Percentiles rank a stretch among this genome's conserved stretches.
phyloP scores from a whole-genome alignment of 2,888 invertebrate species.

The Seira musarum region DNA sequence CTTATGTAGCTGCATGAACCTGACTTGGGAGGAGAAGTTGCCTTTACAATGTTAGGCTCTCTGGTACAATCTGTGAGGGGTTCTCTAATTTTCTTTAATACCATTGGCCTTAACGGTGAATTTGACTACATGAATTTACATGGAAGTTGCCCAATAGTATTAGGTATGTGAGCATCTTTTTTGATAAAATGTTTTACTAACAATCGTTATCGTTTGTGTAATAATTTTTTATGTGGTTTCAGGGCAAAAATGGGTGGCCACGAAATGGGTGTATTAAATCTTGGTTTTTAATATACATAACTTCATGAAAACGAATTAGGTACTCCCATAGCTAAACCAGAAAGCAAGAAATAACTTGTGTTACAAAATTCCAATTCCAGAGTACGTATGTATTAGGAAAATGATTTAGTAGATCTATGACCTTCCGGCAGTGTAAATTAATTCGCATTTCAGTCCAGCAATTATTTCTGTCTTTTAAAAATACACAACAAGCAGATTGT shows the following conservation, averaged over 20 bases:
- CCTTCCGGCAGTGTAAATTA: too few species aligned
- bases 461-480: too few species aligned
- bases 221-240: conserved; percentile 1
- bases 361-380: too few species aligned
- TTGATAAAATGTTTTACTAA: not conserved
- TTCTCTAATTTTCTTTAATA: conserved; percentile 34
- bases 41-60: conserved; percentile 37
- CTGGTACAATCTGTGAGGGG: conserved; percentile 24
- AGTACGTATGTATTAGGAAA: too few species aligned
- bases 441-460: too few species aligned
- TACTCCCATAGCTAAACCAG: too few species aligned
- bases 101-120: not conserved
- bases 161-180: conserved; percentile 31
- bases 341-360: too few species aligned
- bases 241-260: conserved; percentile 53
- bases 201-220: too few species aligned
- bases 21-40: conserved; percentile 42
- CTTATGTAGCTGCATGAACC: conserved; percentile 41
- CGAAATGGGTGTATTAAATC: conserved; percentile 28
- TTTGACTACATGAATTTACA: conserved; percentile 13
- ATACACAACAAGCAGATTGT: too few species aligned
- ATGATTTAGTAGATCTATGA: too few species aligned
- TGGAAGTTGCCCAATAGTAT: conserved; percentile 50
- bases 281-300: too few species aligned
- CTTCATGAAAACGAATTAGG: too few species aligned